phyloP scores from a whole-genome alignment of 2,113 vertebrate genomes.

The Nothocercus julius region DNA sequence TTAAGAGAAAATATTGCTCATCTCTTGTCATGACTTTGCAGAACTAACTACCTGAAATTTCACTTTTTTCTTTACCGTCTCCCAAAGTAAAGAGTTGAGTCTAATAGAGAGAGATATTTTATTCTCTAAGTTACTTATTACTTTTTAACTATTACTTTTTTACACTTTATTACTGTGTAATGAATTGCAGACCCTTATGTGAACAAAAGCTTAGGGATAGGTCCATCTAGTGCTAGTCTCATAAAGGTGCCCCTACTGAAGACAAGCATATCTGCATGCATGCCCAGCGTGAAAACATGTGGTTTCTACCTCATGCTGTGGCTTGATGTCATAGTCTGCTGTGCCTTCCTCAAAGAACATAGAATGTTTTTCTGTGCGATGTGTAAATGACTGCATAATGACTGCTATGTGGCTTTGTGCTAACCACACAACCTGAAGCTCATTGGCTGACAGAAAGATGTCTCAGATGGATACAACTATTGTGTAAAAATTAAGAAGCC shows the following conservation, averaged over 20 bases:
- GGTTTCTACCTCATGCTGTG: background rate
- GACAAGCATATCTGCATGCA: background rate
- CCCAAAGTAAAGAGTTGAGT: background rate
- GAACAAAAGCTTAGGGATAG: background rate
- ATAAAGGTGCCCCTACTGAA: background rate
- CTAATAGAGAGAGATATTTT: background rate
- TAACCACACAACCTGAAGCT: background rate
- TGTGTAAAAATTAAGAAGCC: background rate
- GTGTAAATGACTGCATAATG: fast-evolving
- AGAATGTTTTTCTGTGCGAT: background rate
- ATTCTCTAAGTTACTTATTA: background rate
- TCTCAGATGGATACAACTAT: background rate
- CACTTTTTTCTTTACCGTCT: background rate
- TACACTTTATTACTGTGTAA: background rate
- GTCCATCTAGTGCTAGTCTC: background rate
- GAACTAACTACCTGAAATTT: background rate
- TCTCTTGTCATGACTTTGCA: background rate
- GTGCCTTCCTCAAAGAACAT: background rate
- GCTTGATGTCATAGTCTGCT: background rate
- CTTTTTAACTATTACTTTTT: no score
- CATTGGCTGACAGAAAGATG: background rate
- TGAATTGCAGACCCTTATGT: background rate
- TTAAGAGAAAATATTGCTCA: background rate
- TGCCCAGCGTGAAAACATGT: background rate
- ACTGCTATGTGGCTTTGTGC: background rate